Evolutionary conservation across 2,113 vertebrate species (phyloP).

Genomic region (Dromas ardeola): DNA sequence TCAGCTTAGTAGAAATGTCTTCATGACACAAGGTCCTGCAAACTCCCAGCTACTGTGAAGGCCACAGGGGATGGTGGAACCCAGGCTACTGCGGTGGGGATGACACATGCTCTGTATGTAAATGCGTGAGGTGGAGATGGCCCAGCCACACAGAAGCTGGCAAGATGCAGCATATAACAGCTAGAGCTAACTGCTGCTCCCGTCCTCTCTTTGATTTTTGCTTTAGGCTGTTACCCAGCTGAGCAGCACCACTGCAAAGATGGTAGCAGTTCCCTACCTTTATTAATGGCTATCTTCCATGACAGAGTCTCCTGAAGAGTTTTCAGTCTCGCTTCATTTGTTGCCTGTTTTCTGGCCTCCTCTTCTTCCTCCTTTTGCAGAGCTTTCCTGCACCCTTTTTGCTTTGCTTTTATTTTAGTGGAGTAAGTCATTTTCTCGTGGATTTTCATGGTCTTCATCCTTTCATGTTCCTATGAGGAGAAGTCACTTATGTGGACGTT

Average conservation of each 20-base stretch:
- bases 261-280: conserved; percentile 49
- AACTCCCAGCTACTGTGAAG: neutral
- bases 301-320: neutral
- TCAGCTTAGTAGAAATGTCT: neutral
- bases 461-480: conserved; percentile 75
- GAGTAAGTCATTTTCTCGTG: conserved; percentile 79
- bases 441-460: conserved; percentile 74
- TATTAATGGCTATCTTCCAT: conserved; percentile 74
- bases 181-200: neutral
- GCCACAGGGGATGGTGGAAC: neutral
- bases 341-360: neutral
- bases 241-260: neutral
- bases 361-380: conserved; percentile 68
- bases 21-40: neutral
- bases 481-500: neutral
- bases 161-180: neutral
- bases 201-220: neutral
- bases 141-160: neutral
- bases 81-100: accelerated
- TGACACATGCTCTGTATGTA: accelerated
- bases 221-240: neutral
- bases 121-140: neutral
- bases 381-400: conserved; percentile 62
- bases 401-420: conserved; percentile 58
- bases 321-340: conserved; percentile 21